Base-by-base conservation (phyloP, 2,888 invertebrate genomes). In the Melipona beecheii region DNA sequence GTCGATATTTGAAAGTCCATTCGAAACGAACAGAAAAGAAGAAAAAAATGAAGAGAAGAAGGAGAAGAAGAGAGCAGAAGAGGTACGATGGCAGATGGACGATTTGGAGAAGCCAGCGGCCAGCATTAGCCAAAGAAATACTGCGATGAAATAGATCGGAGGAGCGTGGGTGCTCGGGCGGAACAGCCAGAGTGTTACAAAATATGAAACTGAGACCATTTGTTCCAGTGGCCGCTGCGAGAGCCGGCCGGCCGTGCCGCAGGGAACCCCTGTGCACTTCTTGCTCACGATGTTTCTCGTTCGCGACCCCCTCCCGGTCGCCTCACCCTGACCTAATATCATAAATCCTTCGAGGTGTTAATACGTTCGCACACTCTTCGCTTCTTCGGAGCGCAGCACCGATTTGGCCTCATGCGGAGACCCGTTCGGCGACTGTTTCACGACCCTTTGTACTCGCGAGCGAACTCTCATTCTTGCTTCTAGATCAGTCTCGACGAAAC, bases 301-400 rank as follows among this genome's bases (percentile, higher is more conserved):
- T 65, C 69, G 65, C 78, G 70, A 72, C 78, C 84, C 68, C 80
- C 71, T 69, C 80, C 81, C 69, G 70, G n/a, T 69, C 64, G 62
- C 49, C 64, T 64, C 66, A 50, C 73, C 66, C 68, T 79, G 43
- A 60, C 79, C 91, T 91, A 92, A 93, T 92, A 93, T 91, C 92
- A 93, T 93, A 93, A 93, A 93, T 93, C 93, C 93, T 93, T 93
- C 92, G 92, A 93, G 92, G 93, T 93, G 93, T 93, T 93, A 93
- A 93, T 93, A 93, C 91, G 92, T 93, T 93, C 92, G 90, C 93
- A 91, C 93, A 92, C 90, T 89, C 88, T 84, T 89, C 89, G 91
- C 89, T 81, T 85, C 84, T 91, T 89, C 89, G 86, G 72, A 71
- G 79, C 84, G 21, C 75, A 73, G 85, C 84, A 79, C 78, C 80